Evolutionary conservation across 1,140 invertebrate genomes (phyloP).

Genomic region (Drosophila lini): DNA sequence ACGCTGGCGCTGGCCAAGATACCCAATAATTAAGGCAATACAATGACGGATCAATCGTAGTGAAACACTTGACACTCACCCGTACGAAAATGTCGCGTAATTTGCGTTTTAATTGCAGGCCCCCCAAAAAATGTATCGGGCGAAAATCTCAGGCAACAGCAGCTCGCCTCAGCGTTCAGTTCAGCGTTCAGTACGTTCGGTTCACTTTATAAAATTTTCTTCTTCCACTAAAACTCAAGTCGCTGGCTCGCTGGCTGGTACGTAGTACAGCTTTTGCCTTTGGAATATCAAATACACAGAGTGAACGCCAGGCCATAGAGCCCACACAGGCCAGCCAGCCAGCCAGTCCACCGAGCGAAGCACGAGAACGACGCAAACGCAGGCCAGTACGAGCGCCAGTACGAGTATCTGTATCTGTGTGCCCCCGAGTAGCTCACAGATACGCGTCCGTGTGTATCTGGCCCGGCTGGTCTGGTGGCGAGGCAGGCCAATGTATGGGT

Average conservation of each 20-base stretch:
- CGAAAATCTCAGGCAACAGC: conserved; percentile 17
- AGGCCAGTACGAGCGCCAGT: conserved; percentile 52
- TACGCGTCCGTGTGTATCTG: conserved; percentile 61
- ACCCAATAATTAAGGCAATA: conserved; percentile 43
- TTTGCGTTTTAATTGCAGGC: conserved; percentile 73
- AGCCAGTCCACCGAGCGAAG: conserved; percentile 33
- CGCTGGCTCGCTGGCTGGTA: conserved; percentile 35
- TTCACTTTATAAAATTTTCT: conserved; percentile 80
- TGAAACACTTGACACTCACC: conserved; percentile 79
- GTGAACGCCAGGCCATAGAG: conserved; percentile 66
- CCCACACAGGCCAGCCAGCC: conserved; percentile 39
- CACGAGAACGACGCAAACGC: conserved; percentile 77
- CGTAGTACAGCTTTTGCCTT: conserved; percentile 78
- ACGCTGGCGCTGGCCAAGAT: conserved; percentile 54
- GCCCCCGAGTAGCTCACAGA: conserved; percentile 50
- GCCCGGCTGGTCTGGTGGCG: conserved; percentile 50
- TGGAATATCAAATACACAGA: conserved; percentile 82
- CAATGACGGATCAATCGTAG: conserved; percentile 73
- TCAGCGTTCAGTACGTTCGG: conserved; percentile 13
- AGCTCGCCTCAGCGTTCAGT: conserved; percentile 18
- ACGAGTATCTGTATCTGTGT: conserved; percentile 44
- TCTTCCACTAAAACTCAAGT: conserved; percentile 78
- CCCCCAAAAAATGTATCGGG: conserved; percentile 17
- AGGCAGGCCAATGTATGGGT: conserved; percentile 33
- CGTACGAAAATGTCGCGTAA: conserved; percentile 75